Base-by-base conservation (phyloP, 2,113 vertebrate species). In the Brachyistius frenatus region DNA sequence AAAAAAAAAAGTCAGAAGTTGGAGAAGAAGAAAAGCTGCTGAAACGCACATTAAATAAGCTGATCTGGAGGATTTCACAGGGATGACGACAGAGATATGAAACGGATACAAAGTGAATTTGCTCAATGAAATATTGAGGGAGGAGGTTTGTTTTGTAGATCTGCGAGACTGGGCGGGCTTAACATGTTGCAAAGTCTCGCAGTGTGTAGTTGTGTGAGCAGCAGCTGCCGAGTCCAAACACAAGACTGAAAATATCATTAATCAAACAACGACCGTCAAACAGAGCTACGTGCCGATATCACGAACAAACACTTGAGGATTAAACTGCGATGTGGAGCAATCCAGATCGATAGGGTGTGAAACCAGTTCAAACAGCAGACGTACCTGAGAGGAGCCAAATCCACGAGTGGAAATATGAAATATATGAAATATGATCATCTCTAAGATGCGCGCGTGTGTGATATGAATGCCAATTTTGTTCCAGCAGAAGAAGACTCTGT, bases 381-480 rank as follows among this genome's bases (percentile, higher is more conserved):
- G 15, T 49, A 87, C 62, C 78, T 79, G 72, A 85, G 46, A 68
- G 31, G 14, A 75, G 54, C 37, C 53, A 71, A 69, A 85, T 61
- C 58, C 71, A 78, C 10, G 15, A 69, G 56, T 53, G 46, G 46
- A 73, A 35, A 39, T 31, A 62, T 30, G 23, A 23, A 23, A 23
- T 23, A 23, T 37, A 63, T 67, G 66, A 79, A 68, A 84, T 75
- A 67, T 80, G 68, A 86, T 78, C 32, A 81, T 75, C 44, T 76
- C 8, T 8, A 11, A 56, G 41, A 69, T 77, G 67, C 56, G 61
- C 55, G 32, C 74, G 73, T 78, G 70, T 73, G 71, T 80, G 80
- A 69, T 52, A 58, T 70, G 86, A 91, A 91, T 88, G 66, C 57
- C 75, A 89, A 90, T 85, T 79, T 78, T 87, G 58, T 68, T 80